Conservation (phyloP, 2,113 vertebrate genomes). For the Uropsilus gracilis region DNA sequence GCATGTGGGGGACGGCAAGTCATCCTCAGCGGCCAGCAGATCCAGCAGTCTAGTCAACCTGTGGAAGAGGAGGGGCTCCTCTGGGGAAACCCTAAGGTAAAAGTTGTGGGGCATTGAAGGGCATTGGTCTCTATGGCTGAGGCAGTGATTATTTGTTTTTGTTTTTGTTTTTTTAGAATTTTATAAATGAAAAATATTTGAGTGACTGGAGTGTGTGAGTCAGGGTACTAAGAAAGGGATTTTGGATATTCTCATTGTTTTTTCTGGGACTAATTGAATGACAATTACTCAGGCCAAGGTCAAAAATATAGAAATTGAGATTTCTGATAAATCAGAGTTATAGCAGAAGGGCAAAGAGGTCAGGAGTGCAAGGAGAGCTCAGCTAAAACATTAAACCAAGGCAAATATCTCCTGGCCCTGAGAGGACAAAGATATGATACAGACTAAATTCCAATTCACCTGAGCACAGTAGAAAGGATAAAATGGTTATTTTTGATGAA, state of each 20-base stretch:
- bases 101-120: not conserved
- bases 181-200: no score
- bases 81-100: conserved; percentile 98
- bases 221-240: not conserved
- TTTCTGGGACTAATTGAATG: not conserved
- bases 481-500: not conserved
- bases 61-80: conserved; percentile 96
- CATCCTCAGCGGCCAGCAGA: conserved; percentile 95
- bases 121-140: not conserved
- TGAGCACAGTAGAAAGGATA: not conserved
- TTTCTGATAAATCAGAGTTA: not conserved
- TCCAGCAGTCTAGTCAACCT: conserved; percentile 97
- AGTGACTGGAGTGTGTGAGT: no score
- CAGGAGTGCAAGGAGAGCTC: not conserved
- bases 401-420: not conserved
- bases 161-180: no score
- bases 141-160: not conserved
- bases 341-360: not conserved
- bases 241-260: not conserved
- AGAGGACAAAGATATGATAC: not conserved
- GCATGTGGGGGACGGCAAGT: conserved; percentile 98
- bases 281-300: not conserved
- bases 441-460: not conserved
- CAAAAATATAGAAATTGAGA: not conserved
- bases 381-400: not conserved